Percentiles rank a stretch among this genome's conserved stretches.
These are phyloP conservation scores for Aix galericulata DNA, from an alignment of 2,113 vertebrate species.

Conservation along the genomic window DNA sequence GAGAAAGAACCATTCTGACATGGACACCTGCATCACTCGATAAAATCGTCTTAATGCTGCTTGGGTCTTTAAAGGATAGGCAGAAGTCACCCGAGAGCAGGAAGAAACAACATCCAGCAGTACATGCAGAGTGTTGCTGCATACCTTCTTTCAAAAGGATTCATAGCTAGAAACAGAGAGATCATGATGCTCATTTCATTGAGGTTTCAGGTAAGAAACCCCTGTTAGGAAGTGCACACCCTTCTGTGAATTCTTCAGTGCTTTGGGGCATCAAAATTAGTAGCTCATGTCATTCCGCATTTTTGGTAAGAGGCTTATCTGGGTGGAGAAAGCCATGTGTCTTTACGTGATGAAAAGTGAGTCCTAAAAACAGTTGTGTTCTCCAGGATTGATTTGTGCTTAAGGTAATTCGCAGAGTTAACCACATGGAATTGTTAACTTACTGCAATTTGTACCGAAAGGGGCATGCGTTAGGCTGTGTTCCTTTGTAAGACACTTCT, in stretches of 20 bases:
- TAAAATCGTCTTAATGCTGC: neutral
- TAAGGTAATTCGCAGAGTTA: neutral
- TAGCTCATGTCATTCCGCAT: neutral
- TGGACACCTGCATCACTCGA: neutral
- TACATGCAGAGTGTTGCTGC: neutral
- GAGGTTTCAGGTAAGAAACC: neutral
- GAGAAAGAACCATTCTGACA: neutral
- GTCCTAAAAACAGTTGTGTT: neutral
- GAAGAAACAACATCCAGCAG: neutral
- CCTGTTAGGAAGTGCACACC: no score
- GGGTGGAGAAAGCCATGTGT: neutral
- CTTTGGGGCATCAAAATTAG: neutral
- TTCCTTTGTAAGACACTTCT: neutral
- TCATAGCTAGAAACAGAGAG: neutral
- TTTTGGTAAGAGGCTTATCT: neutral
- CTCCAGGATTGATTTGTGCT: neutral
- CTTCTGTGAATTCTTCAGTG: neutral
- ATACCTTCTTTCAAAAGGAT: neutral
- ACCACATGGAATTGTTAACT: neutral
- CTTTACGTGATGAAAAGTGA: neutral
- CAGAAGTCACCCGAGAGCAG: neutral
- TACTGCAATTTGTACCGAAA: neutral
- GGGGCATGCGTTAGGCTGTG: neutral
- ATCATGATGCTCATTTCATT: neutral
- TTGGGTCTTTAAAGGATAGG: neutral